Conservation (phyloP, 2,113 vertebrate species). For the Potamarius usumacintae region DNA sequence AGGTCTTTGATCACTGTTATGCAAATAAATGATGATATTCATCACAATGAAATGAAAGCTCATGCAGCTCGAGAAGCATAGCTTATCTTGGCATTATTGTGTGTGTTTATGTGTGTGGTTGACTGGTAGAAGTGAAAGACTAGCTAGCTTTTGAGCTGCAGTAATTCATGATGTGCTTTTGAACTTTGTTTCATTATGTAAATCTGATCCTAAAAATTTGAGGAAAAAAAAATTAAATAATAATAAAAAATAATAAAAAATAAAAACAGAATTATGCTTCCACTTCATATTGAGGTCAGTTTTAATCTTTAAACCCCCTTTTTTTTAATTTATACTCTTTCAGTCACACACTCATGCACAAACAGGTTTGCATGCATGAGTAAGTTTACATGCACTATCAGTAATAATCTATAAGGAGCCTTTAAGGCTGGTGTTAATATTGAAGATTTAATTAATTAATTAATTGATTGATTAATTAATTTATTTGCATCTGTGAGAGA, state of each 20-base stretch:
- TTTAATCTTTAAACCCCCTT: background rate
- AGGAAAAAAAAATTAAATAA: background rate
- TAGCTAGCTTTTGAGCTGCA: background rate
- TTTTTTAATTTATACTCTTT: background rate
- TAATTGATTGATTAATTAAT: too few species aligned
- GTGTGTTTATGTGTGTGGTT: constrained; percentile 11
- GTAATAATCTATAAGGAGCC: too few species aligned
- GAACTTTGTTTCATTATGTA: background rate
- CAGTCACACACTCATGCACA: background rate
- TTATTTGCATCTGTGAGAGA: too few species aligned
- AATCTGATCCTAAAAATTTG: background rate
- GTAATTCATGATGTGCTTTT: background rate
- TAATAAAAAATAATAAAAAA: background rate
- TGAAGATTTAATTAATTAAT: too few species aligned
- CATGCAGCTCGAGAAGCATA: background rate
- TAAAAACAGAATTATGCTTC: background rate
- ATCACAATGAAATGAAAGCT: constrained; percentile 10
- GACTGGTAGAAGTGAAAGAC: background rate
- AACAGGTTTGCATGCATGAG: background rate
- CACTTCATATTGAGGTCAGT: background rate
- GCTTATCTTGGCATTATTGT: background rate
- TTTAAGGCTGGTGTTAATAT: too few species aligned
- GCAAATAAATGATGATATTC: background rate
- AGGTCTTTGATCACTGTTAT: background rate
- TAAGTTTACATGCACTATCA: background rate